phyloP scores from a whole-genome alignment of 2,113 vertebrate species.

The Elaphurus davidianus region DNA sequence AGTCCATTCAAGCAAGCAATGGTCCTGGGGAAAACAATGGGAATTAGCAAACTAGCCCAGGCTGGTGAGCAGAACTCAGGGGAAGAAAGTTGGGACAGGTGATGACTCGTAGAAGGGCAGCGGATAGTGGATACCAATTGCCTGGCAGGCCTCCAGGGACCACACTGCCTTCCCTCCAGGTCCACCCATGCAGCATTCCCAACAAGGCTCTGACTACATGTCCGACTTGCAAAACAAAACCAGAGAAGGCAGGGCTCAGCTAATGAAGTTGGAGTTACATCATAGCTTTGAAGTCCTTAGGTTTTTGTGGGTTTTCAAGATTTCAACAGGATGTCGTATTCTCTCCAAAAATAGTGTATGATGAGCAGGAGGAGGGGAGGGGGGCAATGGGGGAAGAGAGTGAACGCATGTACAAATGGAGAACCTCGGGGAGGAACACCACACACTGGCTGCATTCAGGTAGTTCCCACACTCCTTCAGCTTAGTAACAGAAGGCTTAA shows the following conservation, averaged over 20 bases:
- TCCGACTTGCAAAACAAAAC: not conserved
- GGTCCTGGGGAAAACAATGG: not conserved
- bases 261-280: not conserved
- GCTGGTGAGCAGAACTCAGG: not conserved
- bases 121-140: too few species aligned
- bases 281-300: not conserved
- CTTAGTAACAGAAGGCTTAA: not conserved
- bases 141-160: not conserved
- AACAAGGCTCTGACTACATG: not conserved
- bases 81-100: not conserved
- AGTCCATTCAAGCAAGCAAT: not conserved
- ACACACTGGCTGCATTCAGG: not conserved
- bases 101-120: too few species aligned
- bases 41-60: not conserved
- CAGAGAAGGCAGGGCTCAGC: not conserved
- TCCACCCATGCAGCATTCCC: not conserved
- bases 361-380: too few species aligned
- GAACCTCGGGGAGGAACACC: not conserved
- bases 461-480: not conserved
- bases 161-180: not conserved
- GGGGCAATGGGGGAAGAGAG: rapidly evolving
- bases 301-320: not conserved
- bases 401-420: not conserved
- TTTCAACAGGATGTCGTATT: not conserved
- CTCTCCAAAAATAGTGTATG: not conserved